A percentile compares a stretch with the other conserved stretches of the same genome.
Conservation (phyloP, 2,888 invertebrate species). For the Nysson spinosus region DNA sequence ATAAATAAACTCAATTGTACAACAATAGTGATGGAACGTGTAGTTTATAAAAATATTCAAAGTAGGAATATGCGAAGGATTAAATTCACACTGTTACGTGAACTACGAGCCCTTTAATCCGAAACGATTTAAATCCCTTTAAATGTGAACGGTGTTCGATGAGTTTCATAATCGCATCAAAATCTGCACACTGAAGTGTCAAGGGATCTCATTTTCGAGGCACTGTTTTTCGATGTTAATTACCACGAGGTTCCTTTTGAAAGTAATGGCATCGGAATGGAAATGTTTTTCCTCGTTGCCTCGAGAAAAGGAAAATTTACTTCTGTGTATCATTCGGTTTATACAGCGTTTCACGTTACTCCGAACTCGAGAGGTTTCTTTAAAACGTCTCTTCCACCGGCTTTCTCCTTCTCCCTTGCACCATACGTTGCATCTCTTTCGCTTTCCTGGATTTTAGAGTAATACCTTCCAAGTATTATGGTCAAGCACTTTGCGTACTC, state of each 20-base stretch:
- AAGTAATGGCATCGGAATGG: not conserved
- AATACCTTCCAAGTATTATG: slow-evolving; percentile 18
- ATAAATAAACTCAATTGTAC: no score
- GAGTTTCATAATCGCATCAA: slow-evolving; percentile 7
- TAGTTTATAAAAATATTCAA: no score
- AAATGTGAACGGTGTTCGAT: slow-evolving; percentile 14
- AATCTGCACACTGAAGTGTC: not conserved
- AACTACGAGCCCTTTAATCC: no score
- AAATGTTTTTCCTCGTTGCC: not conserved
- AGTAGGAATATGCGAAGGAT: no score
- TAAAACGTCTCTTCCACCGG: not conserved
- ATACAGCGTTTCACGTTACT: not conserved
- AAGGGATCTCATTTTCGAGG: not conserved
- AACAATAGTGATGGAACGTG: no score
- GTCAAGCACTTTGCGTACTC: not conserved
- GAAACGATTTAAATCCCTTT: no score
- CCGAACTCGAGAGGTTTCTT: slow-evolving; percentile 15
- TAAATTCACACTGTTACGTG: no score
- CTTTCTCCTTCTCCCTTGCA: not conserved
- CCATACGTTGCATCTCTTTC: no score
- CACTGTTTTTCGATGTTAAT: slow-evolving; percentile 32
- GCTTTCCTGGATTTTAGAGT: slow-evolving; percentile 19
- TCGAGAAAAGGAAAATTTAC: slow-evolving; percentile 7
- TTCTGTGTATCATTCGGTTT: slow-evolving; percentile 4
- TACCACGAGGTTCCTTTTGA: slow-evolving; percentile 19